Conservation (phyloP, 1,140 invertebrate genomes). For the Patella vulgata region DNA sequence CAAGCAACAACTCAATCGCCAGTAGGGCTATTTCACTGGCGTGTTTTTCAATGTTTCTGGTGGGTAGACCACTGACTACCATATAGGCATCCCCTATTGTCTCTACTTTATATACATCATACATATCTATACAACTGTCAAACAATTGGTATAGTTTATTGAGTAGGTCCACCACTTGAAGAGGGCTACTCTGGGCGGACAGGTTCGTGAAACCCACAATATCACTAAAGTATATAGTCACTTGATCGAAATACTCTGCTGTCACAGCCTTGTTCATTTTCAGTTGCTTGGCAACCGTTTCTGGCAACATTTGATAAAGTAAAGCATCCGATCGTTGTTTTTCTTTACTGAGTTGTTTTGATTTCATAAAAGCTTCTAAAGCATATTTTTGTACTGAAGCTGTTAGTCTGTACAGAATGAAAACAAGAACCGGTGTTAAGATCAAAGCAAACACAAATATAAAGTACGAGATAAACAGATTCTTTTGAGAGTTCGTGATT, state of each 20-base stretch:
- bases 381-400: too few species aligned
- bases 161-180: constrained; percentile 79
- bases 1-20: constrained; percentile 84
- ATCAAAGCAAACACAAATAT: too few species aligned
- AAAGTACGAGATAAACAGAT: too few species aligned
- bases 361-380: too few species aligned
- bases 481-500: too few species aligned
- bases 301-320: constrained; percentile 89
- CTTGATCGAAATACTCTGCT: constrained; percentile 86
- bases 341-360: constrained; percentile 77
- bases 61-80: constrained; percentile 52
- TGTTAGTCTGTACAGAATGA: too few species aligned
- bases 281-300: constrained; percentile 73
- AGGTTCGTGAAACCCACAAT: constrained; percentile 83
- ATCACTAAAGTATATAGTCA: constrained; percentile 83
- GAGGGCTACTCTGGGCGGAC: background rate
- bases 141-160: constrained; percentile 95
- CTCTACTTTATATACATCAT: constrained; percentile 96
- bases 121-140: constrained; percentile 92
- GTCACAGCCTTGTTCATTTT: constrained; percentile 88
- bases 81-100: constrained; percentile 68
- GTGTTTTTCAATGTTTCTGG: constrained; percentile 75
- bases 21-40: constrained; percentile 84
- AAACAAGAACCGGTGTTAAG: too few species aligned
- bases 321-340: constrained; percentile 91